Base-by-base conservation (phyloP, 2,113 vertebrate species). In the Apodemus sylvaticus region DNA sequence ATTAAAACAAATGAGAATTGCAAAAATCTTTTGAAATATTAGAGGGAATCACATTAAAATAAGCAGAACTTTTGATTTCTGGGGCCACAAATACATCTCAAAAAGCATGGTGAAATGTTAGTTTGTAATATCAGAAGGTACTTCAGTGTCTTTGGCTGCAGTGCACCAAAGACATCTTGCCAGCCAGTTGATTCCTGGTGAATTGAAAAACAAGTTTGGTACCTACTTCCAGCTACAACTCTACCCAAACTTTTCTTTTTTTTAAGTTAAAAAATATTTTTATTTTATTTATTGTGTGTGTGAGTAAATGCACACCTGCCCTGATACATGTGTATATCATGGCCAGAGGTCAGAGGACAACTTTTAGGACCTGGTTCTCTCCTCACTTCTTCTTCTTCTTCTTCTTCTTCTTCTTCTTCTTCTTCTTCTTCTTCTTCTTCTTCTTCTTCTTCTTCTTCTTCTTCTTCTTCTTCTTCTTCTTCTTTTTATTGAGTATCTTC, bases 1-100 rank as follows among this genome's bases (percentile, higher is more conserved):
- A 26, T 78, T 94, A 94, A 97, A 94, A 87, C n/a, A 73, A 86
- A 96, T 89, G n/a, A n/a, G 36, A 34, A 77, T 92, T 85, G 24
- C 48, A 96, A 92, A 96, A 96, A 96, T 93, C 93, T 96, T 71
- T 90, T 94, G 12, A 92, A 97, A 94, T 51, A 88, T 87, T 76
- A 88, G 66, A 96, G 24, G 86, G 48, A 62, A 90, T 92, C 93
- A 86, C 87, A 92, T 83, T 96, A 73, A 71, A 93, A 92, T 94
- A 68, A 48, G 39, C 20, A 92, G 31, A 95, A 92, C 36, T 94
- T 93, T 94, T 79, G 71, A 77, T 93, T 85, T 86, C 66, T 79
- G 39, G 64, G 76, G 42, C 4, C 94, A 83, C 86, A 83, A 39
- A 68, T 11, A 14, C 8, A 19, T 7, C 8, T 68, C 31, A 71